Base-by-base conservation (phyloP, 2,797 vertebrate genomes). In the Rhodeus uyekii region DNA sequence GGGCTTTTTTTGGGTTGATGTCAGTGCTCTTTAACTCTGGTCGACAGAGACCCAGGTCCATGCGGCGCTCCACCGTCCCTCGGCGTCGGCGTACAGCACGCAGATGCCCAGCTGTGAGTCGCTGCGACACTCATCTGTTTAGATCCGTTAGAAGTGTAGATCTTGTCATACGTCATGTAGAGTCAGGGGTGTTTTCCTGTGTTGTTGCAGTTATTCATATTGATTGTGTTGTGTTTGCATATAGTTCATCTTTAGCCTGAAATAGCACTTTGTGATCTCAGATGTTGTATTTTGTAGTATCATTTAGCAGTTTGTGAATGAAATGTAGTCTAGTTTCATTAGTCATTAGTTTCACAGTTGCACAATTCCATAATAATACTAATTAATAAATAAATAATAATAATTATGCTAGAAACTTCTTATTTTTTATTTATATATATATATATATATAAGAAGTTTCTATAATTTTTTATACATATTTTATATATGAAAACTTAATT, bases 21-120 rank as follows among this genome's bases (percentile, higher is more conserved):
- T 82, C 82, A 53, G 58, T 76, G 29, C 55, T 80, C 61, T 80
- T 83, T 87, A 80, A 81, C 68, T 75, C 80, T 83, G 36, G 50
- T 71, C 58, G 72, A 50, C 80, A 85, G 86, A 95, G 92, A 93
- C 94, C 85, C 94, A 0, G 94, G 94, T 81, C 83, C 67, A 69
- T 27, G 73, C 42, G 36, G 5, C 34, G 38, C 38, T 48, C 34
- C 39, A 6, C 53, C 12, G 80, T 29, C 76, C 60, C 12, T 55
- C 76, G 58, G 75, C 22, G 58, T 63, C 61, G 22, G 29, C 16
- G 67, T 84, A 61, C 38, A 46, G 39, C 65, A 64, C 48, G 80
- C 83, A 77, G 83, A 73, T 75, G 55, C 32, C 76, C 42, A 68
- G 84, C 82, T 73, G 87, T 85, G 81, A 86, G 86, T 84, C 80